Evolutionary conservation across 2,888 invertebrate species (phyloP).

Genomic region (Volucella zonaria): DNA sequence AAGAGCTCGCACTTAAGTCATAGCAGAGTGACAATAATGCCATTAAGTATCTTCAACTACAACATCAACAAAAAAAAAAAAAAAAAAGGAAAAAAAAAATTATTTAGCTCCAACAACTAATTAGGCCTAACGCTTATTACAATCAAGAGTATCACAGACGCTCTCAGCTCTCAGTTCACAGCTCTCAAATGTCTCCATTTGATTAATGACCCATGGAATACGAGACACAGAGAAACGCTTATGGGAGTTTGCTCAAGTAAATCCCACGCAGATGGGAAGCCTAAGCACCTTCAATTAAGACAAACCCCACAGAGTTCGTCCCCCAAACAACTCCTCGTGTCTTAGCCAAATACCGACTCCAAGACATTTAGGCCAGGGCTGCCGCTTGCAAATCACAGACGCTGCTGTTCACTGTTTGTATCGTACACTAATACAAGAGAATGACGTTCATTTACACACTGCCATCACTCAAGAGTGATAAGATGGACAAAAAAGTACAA

Average conservation of each 20-base stretch:
- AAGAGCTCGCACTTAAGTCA: slow-evolving; percentile 50
- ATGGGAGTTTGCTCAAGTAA: slow-evolving; percentile 31
- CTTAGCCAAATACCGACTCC: slow-evolving; percentile 24
- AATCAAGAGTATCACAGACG: no score
- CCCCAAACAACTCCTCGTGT: background rate
- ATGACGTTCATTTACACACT: slow-evolving; percentile 34
- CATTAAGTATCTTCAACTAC: slow-evolving; percentile 39
- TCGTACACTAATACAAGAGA: slow-evolving; percentile 31
- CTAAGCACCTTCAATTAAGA: slow-evolving; percentile 67
- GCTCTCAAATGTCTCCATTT: slow-evolving; percentile 44
- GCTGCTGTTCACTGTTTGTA: slow-evolving; percentile 20
- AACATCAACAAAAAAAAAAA: no score
- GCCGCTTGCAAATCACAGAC: slow-evolving; percentile 42
- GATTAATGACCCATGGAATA: slow-evolving; percentile 47
- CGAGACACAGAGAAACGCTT: slow-evolving; percentile 29
- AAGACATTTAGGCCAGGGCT: slow-evolving; percentile 63
- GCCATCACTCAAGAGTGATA: slow-evolving; percentile 47
- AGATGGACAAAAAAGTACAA: background rate
- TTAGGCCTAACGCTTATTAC: slow-evolving; percentile 58
- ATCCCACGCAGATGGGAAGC: slow-evolving; percentile 62
- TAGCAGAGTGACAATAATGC: slow-evolving; percentile 51
- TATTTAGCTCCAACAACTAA: slow-evolving; percentile 62
- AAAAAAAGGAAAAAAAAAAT: background rate
- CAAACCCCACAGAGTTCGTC: slow-evolving; percentile 6
- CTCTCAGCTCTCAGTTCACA: slow-evolving; percentile 11